Evolutionary conservation across 2,888 invertebrate genomes (phyloP), one percentile per base, ranked within the genome.

Genomic region (Mesopsocus fuscifrons): DNA sequence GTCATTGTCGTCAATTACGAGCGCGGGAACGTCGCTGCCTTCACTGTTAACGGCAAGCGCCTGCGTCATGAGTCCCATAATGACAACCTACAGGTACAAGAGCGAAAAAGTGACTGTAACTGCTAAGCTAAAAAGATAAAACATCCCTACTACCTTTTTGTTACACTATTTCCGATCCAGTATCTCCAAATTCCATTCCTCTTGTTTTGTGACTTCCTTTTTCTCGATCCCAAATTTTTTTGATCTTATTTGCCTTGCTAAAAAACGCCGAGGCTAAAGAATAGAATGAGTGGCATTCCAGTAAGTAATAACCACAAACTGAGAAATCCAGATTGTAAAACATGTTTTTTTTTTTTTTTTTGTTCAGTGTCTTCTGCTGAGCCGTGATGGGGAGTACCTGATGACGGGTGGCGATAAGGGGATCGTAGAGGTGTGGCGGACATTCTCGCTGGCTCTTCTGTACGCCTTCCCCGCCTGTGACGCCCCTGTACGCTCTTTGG

Each of bases 391-490:
- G 50, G 97, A 98, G 68, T 98, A 97, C 66, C 71, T 98, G 61
- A 89, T 95, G 75, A 84, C 94, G 52, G 97, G 92, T 49, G 95
- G 95, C 13, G 92, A 91, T 59, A 84, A 82, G 57, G 97, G 97
- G 49, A 85, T 94, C 52, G 95, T 97, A 52, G 92, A 95, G 67
- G 92, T 99, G 49, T 94, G 95, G 92, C 74, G 97, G 59, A 89
- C 95, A 44, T 92, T 91, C 67, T 95, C 94, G 57, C 74, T 99
- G 53, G 88, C 92, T 52, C 77, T 94, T 53, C 75, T 99, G 11
- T 97, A 99, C 67, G 91, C 95, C 51, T 98, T 92, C 69, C 97
- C 95, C 55, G 84, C 89, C 46, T 91, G 92, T 65, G 94, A 94
- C 66, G 87, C 89, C 65, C 81, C 88, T 58, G 87, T 97, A 51